Evolutionary conservation across 2,888 invertebrate genomes (phyloP).

Genomic region (Harpalus rufipes): DNA sequence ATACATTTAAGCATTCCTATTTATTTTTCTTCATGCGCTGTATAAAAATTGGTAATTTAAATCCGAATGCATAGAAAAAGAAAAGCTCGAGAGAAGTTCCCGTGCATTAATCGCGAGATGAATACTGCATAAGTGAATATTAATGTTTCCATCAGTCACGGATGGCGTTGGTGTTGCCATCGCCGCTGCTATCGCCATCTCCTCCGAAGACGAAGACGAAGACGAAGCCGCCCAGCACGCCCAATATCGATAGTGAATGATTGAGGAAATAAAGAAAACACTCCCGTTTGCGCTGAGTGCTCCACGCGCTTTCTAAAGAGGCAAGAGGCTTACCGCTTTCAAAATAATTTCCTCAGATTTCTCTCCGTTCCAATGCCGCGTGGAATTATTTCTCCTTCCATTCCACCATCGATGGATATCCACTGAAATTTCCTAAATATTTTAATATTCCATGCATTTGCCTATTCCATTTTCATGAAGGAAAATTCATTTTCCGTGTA

Average conservation of each 20-base stretch:
- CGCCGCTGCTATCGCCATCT: too few relatives aligned
- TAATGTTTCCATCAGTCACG: slow-evolving; percentile 54
- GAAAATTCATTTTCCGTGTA: slow-evolving; percentile 65
- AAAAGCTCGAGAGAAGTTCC: slow-evolving; percentile 16
- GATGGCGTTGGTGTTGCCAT: too few relatives aligned
- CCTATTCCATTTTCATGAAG: slow-evolving; percentile 62
- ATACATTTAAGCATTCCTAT: slow-evolving; percentile 16
- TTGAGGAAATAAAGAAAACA: slow-evolving; percentile 57
- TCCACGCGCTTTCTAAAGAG: slow-evolving; percentile 54
- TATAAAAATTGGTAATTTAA: slow-evolving; percentile 37
- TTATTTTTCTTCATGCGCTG: slow-evolving; percentile 31
- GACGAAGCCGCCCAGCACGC: slow-evolving; percentile 11
- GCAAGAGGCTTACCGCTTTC: slow-evolving; percentile 62
- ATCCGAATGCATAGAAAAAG: slow-evolving; percentile 39
- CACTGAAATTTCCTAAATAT: slow-evolving; percentile 61
- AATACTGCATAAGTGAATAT: slow-evolving; percentile 56
- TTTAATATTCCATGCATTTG: slow-evolving; percentile 65
- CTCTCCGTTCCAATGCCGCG: slow-evolving; percentile 42
- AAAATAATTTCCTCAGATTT: slow-evolving; percentile 60
- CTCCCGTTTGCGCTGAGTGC: slow-evolving; percentile 27
- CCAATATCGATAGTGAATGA: slow-evolving; percentile 54
- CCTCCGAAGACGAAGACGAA: too few relatives aligned
- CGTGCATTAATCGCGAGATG: slow-evolving; percentile 52
- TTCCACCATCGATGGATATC: slow-evolving; percentile 56
- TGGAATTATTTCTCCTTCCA: slow-evolving; percentile 50